phyloP scores from a whole-genome alignment of 1,140 invertebrate genomes.

The Araneus ventricosus region DNA sequence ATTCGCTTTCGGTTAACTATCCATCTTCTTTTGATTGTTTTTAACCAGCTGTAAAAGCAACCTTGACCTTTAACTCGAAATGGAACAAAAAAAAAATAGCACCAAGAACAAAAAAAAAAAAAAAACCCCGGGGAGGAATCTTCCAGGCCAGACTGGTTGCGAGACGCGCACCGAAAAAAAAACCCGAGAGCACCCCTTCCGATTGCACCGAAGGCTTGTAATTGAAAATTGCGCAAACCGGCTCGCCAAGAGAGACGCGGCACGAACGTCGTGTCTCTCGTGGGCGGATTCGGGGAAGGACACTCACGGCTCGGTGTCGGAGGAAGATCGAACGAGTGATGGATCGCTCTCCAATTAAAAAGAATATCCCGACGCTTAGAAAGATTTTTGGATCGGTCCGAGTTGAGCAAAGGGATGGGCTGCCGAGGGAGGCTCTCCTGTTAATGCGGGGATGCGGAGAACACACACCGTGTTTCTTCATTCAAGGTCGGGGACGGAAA shows the following conservation, averaged over 20 bases:
- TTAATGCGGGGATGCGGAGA: not conserved
- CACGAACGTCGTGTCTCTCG: not conserved
- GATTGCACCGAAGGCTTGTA: not conserved
- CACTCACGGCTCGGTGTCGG: not conserved
- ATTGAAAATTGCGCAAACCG: not conserved
- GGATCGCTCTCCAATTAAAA: not conserved
- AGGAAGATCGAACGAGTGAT: not conserved
- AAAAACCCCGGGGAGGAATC: too few species aligned
- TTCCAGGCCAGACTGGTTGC: not conserved
- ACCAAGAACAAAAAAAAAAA: too few species aligned
- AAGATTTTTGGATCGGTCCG: not conserved
- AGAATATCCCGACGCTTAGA: too few species aligned
- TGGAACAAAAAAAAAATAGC: too few species aligned
- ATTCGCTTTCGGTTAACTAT: not conserved
- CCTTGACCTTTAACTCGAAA: not conserved
- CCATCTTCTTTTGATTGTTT: not conserved
- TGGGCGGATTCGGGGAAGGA: not conserved
- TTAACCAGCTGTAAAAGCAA: not conserved
- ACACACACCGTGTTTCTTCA: not conserved
- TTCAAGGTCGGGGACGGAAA: not conserved
- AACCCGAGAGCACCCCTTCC: not conserved
- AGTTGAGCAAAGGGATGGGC: not conserved
- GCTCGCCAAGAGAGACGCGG: not conserved
- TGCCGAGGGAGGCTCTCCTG: not conserved
- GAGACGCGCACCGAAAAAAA: not conserved